These are phyloP conservation scores for Sebastiscus tertius DNA, from an alignment of 2,797 vertebrate genomes.

Conservation along the genomic window DNA sequence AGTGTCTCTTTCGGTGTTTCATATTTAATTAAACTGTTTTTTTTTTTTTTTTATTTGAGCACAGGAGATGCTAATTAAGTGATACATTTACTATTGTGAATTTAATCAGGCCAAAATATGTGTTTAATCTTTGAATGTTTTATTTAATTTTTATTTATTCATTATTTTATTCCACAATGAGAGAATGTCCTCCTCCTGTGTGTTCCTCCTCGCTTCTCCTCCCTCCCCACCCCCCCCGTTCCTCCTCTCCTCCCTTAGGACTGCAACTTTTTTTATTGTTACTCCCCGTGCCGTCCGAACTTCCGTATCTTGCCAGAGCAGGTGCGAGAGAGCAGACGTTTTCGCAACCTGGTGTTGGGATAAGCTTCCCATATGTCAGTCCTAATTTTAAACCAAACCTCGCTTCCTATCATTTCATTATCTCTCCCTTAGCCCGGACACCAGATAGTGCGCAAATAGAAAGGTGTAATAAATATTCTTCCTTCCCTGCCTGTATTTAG, in stretches of 20 bases:
- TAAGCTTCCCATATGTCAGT: slow-evolving; percentile 51
- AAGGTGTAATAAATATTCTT: slow-evolving; percentile 50
- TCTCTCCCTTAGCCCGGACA: slow-evolving; percentile 36
- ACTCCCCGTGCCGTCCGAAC: not conserved
- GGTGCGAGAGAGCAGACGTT: slow-evolving; percentile 38
- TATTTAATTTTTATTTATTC: not conserved
- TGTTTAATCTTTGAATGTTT: not conserved
- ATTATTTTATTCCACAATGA: not conserved
- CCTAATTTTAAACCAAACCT: slow-evolving; percentile 50
- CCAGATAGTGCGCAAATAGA: slow-evolving; percentile 39
- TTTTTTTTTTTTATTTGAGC: not conserved
- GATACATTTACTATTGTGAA: not conserved
- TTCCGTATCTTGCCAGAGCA: slow-evolving; percentile 55
- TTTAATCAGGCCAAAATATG: not conserved
- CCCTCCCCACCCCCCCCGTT: not conserved
- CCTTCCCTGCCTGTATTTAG: slow-evolving; percentile 13
- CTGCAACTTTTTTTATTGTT: slow-evolving; percentile 15
- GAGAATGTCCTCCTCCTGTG: not conserved
- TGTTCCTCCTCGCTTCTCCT: not conserved
- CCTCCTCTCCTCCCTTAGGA: not conserved
- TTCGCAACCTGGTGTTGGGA: slow-evolving; percentile 37
- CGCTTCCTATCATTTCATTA: slow-evolving; percentile 50
- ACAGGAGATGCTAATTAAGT: not conserved
- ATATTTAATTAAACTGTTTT: not conserved
- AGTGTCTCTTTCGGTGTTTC: not conserved